Percentiles rank a stretch among this genome's conserved stretches.
phyloP scores from a whole-genome alignment of 2,797 vertebrate genomes.

The Sebastes oblongus region DNA sequence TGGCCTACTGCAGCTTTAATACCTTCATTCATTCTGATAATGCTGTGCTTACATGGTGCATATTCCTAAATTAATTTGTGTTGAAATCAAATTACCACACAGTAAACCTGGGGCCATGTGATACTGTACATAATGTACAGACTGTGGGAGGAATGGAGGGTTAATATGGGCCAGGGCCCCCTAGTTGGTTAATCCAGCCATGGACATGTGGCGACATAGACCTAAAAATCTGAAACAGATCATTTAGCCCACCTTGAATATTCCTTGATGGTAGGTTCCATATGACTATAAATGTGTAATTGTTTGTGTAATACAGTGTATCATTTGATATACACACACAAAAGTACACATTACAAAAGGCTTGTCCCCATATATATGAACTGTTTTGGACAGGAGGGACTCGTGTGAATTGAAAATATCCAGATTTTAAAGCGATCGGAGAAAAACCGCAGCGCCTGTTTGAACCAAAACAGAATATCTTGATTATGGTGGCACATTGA shows the following conservation, averaged over 20 bases:
- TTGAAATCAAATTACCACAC: constrained; percentile 15
- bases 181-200: background rate
- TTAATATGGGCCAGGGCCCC: background rate
- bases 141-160: background rate
- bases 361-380: constrained; percentile 10
- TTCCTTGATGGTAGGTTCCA: constrained; percentile 8
- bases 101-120: constrained; percentile 26
- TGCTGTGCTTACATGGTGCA: constrained; percentile 8
- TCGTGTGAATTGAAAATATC: background rate
- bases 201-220: background rate
- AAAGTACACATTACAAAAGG: constrained; percentile 27
- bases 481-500: constrained; percentile 18
- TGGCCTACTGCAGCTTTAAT: background rate
- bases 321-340: constrained; percentile 9
- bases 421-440: background rate
- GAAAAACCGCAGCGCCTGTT: background rate
- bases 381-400: constrained; percentile 5
- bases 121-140: constrained; percentile 9
- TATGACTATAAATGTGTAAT: background rate
- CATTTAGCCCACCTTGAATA: background rate
- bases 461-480: constrained; percentile 27
- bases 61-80: constrained; percentile 3
- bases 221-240: constrained; percentile 1
- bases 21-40: background rate
- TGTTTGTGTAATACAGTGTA: background rate